Conservation (phyloP, 2,797 vertebrate species). For the Mormyrops boulengeri region DNA sequence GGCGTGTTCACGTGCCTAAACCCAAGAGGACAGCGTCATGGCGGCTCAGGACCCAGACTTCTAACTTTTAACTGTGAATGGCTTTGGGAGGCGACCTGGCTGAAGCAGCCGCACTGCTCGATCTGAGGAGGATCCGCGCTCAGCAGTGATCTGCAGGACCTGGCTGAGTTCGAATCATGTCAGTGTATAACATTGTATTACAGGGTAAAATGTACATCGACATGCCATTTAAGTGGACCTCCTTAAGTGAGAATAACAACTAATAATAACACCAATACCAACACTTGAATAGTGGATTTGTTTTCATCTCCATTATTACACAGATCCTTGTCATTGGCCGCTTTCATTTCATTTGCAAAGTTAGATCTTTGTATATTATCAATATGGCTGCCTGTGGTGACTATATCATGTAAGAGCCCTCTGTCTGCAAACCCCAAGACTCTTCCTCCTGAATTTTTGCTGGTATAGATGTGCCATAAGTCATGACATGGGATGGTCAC, state of each 20-base stretch:
- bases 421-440: neutral
- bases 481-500: neutral
- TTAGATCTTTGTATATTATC: neutral
- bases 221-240: neutral
- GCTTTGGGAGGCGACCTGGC: neutral
- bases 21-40: neutral
- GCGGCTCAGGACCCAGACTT: neutral
- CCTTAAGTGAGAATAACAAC: neutral
- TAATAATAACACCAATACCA: neutral
- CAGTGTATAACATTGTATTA: neutral
- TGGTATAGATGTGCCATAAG: slow-evolving; percentile 51
- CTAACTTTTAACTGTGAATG: neutral
- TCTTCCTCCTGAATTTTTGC: neutral
- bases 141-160: neutral
- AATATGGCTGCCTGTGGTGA: too few relatives aligned
- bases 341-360: neutral
- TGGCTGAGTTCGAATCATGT: neutral
- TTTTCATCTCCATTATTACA: neutral
- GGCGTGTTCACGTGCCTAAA: neutral
- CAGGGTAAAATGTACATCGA: neutral
- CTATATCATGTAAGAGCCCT: neutral
- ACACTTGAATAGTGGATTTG: neutral
- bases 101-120: neutral
- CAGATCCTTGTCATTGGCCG: neutral
- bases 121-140: neutral